Base-by-base conservation (phyloP, 2,113 vertebrate genomes). In the Acrocephalus arundinaceus region DNA sequence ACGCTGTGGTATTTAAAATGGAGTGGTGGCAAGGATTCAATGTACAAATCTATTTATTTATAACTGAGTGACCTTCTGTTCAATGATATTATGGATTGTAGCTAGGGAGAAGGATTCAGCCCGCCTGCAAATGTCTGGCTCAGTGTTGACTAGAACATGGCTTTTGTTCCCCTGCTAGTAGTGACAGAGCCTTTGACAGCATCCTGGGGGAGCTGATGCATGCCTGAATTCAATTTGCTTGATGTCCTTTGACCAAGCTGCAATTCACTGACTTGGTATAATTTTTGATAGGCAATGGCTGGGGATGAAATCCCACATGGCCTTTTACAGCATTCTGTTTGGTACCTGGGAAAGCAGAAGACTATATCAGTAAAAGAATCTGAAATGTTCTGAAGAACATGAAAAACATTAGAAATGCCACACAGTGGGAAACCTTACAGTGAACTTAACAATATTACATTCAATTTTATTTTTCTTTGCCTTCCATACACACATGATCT, bases 401-500 rank as follows among this genome's bases (percentile, higher is more conserved):
- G 66, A 93, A 91, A 78, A 94, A 52, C 37, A 25, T 67, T 57
- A 68, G 80, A 86, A 89, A 84, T 30, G 28, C 72, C 77, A 27
- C 65, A 43, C 52, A 9, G 39, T 31, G 78, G 85, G 90, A 93
- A 90, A 94, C 57, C 82, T 76, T 67, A 28, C 51, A 18, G 87
- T 89, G 73, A 96, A 95, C 85, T 74, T 61, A 87, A 80, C 86
- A 94, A 90, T 57, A 86, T 71, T 71, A 7, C 70, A 35, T 96
- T 95, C 66, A 10, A 46, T 97, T 96, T 97, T 97, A 90, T 95
- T 90, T 94, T 91, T 74, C 85, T 88, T 94, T 70, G 67, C 62
- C 68, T 95, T 97, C 94, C 80, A 65, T 74, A 85, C 74, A 82
- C 79, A 43, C 57, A 49, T 94, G 96, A 95, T 94, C 91, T 97